These are phyloP conservation scores for Gryllus bimaculatus DNA, from an alignment of 1,140 invertebrate genomes.

Conservation along the genomic window DNA sequence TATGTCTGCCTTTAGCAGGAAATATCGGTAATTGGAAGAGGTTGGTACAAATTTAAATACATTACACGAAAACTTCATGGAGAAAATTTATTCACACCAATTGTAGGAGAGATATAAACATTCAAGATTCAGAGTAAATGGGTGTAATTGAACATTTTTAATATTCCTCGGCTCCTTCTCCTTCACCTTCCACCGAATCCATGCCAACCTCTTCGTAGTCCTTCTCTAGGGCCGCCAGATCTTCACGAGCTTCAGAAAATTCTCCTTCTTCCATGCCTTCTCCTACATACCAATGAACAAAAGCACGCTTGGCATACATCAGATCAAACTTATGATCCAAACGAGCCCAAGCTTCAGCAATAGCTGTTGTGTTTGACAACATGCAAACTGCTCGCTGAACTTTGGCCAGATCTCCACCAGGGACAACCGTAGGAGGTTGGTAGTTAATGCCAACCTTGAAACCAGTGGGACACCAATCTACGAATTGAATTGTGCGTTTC, in stretches of 20 bases:
- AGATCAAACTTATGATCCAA: slow-evolving; percentile 55
- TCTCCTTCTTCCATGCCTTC: slow-evolving; percentile 57
- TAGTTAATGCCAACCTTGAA: slow-evolving; percentile 73
- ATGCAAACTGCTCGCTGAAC: slow-evolving; percentile 78
- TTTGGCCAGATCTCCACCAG: slow-evolving; percentile 62
- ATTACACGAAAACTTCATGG: no score
- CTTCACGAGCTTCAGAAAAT: slow-evolving; percentile 53
- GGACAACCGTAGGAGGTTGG: slow-evolving; percentile 69
- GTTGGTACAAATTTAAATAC: no score
- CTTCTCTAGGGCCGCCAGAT: slow-evolving; percentile 54
- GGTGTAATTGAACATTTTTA: slow-evolving; percentile 51
- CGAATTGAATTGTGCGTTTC: slow-evolving; percentile 72
- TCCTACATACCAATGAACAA: slow-evolving; percentile 53
- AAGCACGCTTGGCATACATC: slow-evolving; percentile 53
- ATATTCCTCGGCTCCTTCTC: slow-evolving; percentile 40
- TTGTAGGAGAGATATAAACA: no score
- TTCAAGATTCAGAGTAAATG: no score
- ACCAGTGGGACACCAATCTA: slow-evolving; percentile 85
- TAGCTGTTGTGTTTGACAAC: slow-evolving; percentile 59
- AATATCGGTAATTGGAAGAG: no score
- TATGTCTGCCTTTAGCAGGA: no score
- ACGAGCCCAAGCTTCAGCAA: slow-evolving; percentile 75
- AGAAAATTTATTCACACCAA: no score
- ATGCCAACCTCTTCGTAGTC: slow-evolving; percentile 58
- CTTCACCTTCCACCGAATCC: slow-evolving; percentile 46